Evolutionary conservation across 2,888 invertebrate genomes (phyloP), one percentile per base, ranked within the genome.

Genomic region (Smittia aterrima): DNA sequence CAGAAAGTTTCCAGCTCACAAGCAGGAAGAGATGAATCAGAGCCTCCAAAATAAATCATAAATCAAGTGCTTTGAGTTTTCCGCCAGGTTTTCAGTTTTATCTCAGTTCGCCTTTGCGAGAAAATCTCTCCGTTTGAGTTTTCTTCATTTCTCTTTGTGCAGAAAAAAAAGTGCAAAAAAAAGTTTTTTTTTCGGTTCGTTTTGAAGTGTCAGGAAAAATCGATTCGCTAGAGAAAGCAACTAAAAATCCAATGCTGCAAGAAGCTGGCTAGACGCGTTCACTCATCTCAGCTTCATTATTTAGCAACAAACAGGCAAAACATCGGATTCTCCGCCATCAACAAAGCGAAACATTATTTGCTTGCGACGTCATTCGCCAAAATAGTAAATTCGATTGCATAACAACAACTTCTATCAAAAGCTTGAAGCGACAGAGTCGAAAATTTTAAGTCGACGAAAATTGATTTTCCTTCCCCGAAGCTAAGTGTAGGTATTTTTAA

Each of bases 61-160:
- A 58, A 58, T 54, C 27, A 53, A 71, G 70, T 71, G 70, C 54
- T 71, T 71, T 71, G 27, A 54, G 70, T 71, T 70, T 47, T 22
- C n/a, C 20, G 32, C 13, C 18, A 41, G 54, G 24, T n/a, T 6
- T 58, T 58, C 9, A 58, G 58, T 58, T 58, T 58, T 7, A 38
- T 38, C 4, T 58, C 18, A 58, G 22, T 58, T 58, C 58, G 18
- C 2, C n/a, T 58, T 47, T 22, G 18, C n/a, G 58, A 58, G 18
- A 6, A 47, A 53, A 25, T 11, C 53, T 71, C 53, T 53, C n/a
- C 18, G 7, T 70, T 53, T 18, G 20, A 13, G 18, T 27, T 38
- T 1, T 20, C 38, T 20, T 58, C 58, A 58, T 41, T 40, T 41
- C n/a, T 16, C 47, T 70, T 24, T 70, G 25, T 20, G 67, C 54